phyloP scores from a whole-genome alignment of 2,888 invertebrate species.

The Diaperis boleti region DNA sequence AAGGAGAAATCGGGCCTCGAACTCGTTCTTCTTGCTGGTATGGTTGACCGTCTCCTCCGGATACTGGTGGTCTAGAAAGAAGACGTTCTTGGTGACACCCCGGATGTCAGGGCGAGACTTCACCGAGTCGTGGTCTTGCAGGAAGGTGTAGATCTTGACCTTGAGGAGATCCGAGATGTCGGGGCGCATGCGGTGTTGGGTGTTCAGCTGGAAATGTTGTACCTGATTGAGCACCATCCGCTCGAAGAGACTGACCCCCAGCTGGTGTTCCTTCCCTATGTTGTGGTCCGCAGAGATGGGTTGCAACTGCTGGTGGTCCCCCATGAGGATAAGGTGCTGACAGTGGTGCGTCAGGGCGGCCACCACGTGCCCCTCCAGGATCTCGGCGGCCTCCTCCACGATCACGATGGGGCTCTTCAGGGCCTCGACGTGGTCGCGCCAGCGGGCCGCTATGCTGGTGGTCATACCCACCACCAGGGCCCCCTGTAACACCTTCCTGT shows the following conservation, averaged over 20 bases:
- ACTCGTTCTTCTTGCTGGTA: constrained; percentile 58
- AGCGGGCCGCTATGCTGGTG: constrained; percentile 80
- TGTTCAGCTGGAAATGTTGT: constrained; percentile 62
- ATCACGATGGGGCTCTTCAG: constrained; percentile 77
- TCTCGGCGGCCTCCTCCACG: constrained; percentile 93
- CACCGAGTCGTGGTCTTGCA: constrained; percentile 74
- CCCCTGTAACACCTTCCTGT: constrained; percentile 69
- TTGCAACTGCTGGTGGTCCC: constrained; percentile 64
- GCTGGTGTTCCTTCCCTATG: constrained; percentile 38
- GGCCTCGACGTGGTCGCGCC: constrained; percentile 72
- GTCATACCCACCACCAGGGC: constrained; percentile 80
- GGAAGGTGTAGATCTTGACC: constrained; percentile 75
- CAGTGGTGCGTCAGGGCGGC: constrained; percentile 79
- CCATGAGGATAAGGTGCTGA: constrained; percentile 87
- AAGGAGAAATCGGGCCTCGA: constrained; percentile 40
- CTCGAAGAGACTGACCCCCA: constrained; percentile 33
- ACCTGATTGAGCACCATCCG: constrained; percentile 74
- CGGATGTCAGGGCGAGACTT: constrained; percentile 69
- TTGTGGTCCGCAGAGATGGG: constrained; percentile 35
- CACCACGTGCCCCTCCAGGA: constrained; percentile 85
- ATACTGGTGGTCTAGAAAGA: constrained; percentile 60
- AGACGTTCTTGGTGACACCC: constrained; percentile 75
- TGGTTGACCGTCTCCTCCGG: constrained; percentile 10
- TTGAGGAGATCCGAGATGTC: constrained; percentile 72
- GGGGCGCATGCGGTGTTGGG: constrained; percentile 84